A percentile compares a stretch with the other conserved stretches of the same genome.
Evolutionary conservation across 2,113 vertebrate genomes (phyloP).

Genomic region (Ivindomyrus marchei): DNA sequence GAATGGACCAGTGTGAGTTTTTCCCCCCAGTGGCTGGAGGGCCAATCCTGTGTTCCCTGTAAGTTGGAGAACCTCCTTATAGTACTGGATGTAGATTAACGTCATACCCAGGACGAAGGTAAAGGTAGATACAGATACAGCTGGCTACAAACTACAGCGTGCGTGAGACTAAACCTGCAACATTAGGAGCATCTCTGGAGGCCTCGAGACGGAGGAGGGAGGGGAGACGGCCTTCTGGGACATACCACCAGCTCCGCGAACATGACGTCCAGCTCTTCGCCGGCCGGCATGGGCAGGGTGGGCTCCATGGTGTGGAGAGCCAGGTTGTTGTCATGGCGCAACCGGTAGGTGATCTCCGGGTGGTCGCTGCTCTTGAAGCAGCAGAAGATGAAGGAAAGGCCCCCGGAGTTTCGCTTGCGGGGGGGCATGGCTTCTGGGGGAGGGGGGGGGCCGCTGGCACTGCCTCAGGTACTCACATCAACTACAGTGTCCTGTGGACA

Average conservation of each 20-base stretch:
- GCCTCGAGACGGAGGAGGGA: not conserved
- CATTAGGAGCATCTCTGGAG: too few relatives aligned
- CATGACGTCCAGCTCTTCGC: constrained; percentile 88
- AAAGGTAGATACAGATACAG: too few relatives aligned
- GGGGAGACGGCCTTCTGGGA: not conserved
- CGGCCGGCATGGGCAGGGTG: constrained; percentile 77
- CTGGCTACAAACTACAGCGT: not conserved
- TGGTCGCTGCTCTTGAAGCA: constrained; percentile 92
- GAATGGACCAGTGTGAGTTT: too few relatives aligned
- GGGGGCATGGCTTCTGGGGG: constrained; percentile 76
- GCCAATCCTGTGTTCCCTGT: too few relatives aligned
- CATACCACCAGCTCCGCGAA: constrained; percentile 94
- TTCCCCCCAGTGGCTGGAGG: too few relatives aligned
- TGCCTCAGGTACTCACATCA: constrained; percentile 41
- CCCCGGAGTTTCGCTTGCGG: constrained; percentile 78
- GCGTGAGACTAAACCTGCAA: not conserved
- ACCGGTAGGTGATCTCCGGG: constrained; percentile 92
- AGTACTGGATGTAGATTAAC: too few relatives aligned
- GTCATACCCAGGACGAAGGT: too few relatives aligned
- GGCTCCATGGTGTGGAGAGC: constrained; percentile 95
- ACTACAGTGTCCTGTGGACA: constrained; percentile 55
- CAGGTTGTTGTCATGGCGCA: constrained; percentile 85
- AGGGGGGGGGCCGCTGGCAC: constrained; percentile 10
- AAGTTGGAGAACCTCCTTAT: too few relatives aligned
- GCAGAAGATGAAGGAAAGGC: constrained; percentile 92